Percentiles rank a stretch among this genome's conserved stretches.
Conservation (phyloP, 64 coral and sea anemone species). For the Exaiptasia diaphana region DNA sequence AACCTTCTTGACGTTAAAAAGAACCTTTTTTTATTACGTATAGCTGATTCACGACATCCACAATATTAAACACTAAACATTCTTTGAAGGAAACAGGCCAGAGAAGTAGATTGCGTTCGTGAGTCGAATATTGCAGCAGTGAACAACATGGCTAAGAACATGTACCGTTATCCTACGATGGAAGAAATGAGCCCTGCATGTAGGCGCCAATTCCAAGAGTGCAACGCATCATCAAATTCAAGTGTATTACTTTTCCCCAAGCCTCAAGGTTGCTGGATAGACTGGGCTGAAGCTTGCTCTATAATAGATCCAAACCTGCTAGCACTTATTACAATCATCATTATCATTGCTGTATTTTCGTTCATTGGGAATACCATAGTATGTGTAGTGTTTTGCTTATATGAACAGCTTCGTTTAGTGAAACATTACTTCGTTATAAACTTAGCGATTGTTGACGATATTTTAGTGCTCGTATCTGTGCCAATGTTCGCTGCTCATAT, state of each 20-base stretch:
- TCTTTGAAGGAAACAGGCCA: too few species aligned
- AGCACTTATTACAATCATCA: conserved; percentile 6
- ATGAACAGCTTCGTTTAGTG: conserved; percentile 68
- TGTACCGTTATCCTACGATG: background rate
- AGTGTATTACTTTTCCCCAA: background rate
- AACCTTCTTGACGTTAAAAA: too few species aligned
- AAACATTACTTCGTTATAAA: conserved; percentile 91
- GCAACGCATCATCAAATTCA: background rate
- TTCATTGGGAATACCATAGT: conserved; percentile 52
- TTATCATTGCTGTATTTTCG: conserved; percentile 52
- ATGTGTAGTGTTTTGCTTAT: conserved; percentile 71
- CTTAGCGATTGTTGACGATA: conserved; percentile 64
- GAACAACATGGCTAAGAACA: too few species aligned
- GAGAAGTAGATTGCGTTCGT: too few species aligned
- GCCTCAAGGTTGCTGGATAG: conserved; percentile 59
- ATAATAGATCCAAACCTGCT: background rate
- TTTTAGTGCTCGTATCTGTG: conserved; percentile 46
- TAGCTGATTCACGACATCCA: too few species aligned
- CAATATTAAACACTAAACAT: too few species aligned
- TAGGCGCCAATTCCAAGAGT: background rate
- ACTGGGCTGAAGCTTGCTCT: conserved; percentile 43
- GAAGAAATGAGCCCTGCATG: background rate
- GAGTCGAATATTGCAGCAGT: too few species aligned
- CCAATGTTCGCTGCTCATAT: conserved; percentile 62
- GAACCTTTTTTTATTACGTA: too few species aligned